These are phyloP conservation scores for Pterophyllum scalare DNA, from an alignment of 2,113 vertebrate species.

Conservation along the genomic window DNA sequence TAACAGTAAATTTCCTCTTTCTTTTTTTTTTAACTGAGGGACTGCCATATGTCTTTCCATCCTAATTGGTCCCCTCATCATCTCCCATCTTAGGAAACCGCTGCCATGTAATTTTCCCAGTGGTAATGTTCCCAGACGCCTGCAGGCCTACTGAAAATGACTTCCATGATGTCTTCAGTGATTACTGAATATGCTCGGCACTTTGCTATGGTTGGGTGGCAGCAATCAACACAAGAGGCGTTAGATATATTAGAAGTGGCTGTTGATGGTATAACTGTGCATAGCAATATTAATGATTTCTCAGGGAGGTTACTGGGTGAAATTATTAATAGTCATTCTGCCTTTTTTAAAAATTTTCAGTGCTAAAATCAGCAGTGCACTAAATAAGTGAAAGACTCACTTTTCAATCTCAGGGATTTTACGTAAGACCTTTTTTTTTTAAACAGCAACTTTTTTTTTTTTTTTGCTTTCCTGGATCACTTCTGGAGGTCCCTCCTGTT, in stretches of 20 bases:
- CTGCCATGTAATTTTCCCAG: slow-evolving; percentile 38
- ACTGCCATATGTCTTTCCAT: slow-evolving; percentile 18
- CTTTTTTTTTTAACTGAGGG: background rate
- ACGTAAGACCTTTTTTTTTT: background rate
- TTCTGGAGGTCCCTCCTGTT: background rate
- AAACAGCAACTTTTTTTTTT: background rate
- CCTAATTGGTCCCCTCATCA: slow-evolving; percentile 50
- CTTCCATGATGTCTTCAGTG: slow-evolving; percentile 41
- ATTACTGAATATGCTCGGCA: slow-evolving; percentile 19
- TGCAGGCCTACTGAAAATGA: slow-evolving; percentile 38
- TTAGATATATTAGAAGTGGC: background rate
- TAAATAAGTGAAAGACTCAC: background rate
- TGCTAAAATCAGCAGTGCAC: background rate
- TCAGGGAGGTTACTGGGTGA: background rate
- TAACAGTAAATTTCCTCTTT: slow-evolving; percentile 22
- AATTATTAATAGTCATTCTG: background rate
- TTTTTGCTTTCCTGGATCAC: background rate
- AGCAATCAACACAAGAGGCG: slow-evolving; percentile 33
- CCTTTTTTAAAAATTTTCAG: background rate
- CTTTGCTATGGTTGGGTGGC: background rate
- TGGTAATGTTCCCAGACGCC: slow-evolving; percentile 38
- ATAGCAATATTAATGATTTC: background rate
- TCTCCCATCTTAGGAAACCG: slow-evolving; percentile 43
- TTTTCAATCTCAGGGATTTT: background rate
- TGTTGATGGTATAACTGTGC: slow-evolving; percentile 6